phyloP scores from a whole-genome alignment of 2,113 vertebrate genomes.

The Cranoglanis bouderius region DNA sequence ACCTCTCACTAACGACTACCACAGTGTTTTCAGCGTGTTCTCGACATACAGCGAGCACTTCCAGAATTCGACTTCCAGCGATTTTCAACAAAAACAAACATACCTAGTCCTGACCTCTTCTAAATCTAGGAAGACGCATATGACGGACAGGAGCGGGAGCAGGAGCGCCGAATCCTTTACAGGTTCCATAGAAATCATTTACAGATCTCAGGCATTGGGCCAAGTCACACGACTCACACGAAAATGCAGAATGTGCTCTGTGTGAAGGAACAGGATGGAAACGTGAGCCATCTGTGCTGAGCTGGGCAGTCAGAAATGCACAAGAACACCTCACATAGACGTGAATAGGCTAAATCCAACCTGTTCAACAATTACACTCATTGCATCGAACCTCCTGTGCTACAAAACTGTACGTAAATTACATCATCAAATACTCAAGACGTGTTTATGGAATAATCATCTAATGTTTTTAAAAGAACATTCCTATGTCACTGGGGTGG shows the following conservation, averaged over 20 bases:
- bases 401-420: neutral
- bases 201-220: neutral
- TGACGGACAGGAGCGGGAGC: too few relatives aligned
- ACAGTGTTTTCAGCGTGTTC: neutral
- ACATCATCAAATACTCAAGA: neutral
- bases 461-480: neutral
- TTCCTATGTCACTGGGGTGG: neutral
- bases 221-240: neutral
- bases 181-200: neutral
- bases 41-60: neutral
- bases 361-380: neutral
- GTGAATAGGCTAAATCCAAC: neutral
- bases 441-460: neutral
- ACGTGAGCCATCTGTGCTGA: constrained; percentile 1
- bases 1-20: neutral
- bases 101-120: neutral
- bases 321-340: neutral
- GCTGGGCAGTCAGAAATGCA: neutral
- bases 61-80: neutral
- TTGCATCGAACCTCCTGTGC: neutral
- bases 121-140: neutral
- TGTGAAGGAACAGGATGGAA: neutral
- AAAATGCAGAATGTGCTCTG: neutral
- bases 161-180: neutral
- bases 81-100: neutral